phyloP scores from a whole-genome alignment of 2,113 vertebrate genomes.

The Dicerorhinus sumatrensis region DNA sequence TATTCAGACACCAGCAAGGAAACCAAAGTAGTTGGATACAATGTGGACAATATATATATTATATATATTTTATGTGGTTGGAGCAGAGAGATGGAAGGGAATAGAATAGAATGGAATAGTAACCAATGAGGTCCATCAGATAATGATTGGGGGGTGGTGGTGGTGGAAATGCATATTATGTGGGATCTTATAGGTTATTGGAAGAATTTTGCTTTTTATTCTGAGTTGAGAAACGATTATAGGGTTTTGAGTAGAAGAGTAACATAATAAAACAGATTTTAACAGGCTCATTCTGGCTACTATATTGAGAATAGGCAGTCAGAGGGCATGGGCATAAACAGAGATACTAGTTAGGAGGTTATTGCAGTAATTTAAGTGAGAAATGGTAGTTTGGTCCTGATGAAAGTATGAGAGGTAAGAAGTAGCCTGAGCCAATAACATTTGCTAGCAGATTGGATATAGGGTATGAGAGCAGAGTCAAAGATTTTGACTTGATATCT shows the following conservation, averaged over 20 bases:
- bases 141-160: background rate
- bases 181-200: background rate
- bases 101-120: background rate
- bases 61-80: background rate
- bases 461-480: background rate
- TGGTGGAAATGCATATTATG: background rate
- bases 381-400: background rate
- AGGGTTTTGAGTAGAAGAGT: background rate
- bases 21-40: background rate
- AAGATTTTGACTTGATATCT: background rate
- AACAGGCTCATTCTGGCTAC: background rate
- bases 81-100: background rate
- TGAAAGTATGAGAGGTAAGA: background rate
- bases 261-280: background rate
- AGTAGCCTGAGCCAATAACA: background rate
- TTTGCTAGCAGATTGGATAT: background rate
- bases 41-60: background rate
- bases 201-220: conserved; percentile 15
- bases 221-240: background rate
- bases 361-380: background rate
- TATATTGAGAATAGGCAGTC: background rate
- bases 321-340: background rate
- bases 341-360: background rate
- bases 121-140: background rate
- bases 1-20: background rate